Conservation (phyloP, 2,797 vertebrate species). For the Dryobates pubescens region DNA sequence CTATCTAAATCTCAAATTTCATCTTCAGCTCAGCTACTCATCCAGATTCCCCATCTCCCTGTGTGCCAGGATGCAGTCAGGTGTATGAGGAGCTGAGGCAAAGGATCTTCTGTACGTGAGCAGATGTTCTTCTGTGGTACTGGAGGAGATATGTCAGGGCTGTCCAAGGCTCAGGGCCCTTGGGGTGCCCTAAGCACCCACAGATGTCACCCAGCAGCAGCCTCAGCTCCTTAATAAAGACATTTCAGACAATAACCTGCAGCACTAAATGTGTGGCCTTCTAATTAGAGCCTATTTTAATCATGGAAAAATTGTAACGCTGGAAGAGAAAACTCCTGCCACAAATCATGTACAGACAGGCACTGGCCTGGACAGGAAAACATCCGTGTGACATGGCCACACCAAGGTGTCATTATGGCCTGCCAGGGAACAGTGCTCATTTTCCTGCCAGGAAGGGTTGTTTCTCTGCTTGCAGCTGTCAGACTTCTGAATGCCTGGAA, state of each 20-base stretch:
- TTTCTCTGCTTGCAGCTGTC: constrained; percentile 7
- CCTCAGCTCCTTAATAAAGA: not conserved
- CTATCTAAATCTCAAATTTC: too few relatives aligned
- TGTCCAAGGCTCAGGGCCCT: not conserved
- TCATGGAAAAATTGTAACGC: not conserved
- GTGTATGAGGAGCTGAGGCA: not conserved
- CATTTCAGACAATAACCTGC: not conserved
- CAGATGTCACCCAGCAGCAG: not conserved
- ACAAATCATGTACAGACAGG: not conserved
- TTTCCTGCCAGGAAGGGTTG: not conserved
- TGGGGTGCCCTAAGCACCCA: not conserved
- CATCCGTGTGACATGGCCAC: not conserved
- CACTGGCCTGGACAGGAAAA: not conserved
- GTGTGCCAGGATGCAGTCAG: not conserved
- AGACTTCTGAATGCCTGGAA: not conserved
- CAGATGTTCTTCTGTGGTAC: not conserved
- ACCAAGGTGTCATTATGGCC: not conserved
- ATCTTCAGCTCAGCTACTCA: too few relatives aligned
- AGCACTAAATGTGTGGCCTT: not conserved
- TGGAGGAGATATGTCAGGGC: accelerated
- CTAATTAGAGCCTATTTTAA: not conserved
- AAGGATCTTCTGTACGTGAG: accelerated
- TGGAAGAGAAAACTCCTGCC: not conserved
- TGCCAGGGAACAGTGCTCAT: not conserved
- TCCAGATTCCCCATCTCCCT: too few relatives aligned